phyloP scores from a whole-genome alignment of 2,113 vertebrate species.

The Boulengeromyrus knoepffleri region DNA sequence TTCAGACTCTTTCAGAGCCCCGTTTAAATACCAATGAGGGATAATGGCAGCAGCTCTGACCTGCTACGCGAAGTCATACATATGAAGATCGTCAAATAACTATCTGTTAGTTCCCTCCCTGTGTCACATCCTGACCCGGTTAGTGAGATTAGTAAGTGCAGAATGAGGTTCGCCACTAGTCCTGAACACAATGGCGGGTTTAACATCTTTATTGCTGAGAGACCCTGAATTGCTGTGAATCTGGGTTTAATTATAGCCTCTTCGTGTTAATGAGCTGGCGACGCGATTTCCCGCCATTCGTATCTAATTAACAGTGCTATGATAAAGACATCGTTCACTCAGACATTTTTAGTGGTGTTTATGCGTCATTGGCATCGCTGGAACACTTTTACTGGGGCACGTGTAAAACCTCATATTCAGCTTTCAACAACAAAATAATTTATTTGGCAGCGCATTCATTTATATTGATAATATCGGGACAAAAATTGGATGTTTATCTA shows the following conservation, averaged over 20 bases:
- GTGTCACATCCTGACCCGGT: not conserved
- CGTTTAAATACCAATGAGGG: not conserved
- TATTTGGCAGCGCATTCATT: not conserved
- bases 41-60: not conserved
- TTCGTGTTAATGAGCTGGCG: not conserved
- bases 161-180: not conserved
- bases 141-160: not conserved
- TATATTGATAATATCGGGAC: not conserved
- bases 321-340: not conserved
- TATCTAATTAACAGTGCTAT: not conserved
- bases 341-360: not conserved
- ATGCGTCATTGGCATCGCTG: not conserved
- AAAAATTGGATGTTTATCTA: not conserved
- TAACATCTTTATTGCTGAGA: not conserved
- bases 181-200: not conserved
- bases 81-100: not conserved
- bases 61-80: not conserved
- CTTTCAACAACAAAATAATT: not conserved
- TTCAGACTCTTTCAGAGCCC: not conserved
- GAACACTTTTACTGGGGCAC: not conserved
- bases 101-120: not conserved
- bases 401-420: not conserved
- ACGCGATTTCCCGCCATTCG: not conserved
- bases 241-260: not conserved
- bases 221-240: not conserved